A percentile compares a stretch with the other conserved stretches of the same genome.
These are phyloP conservation scores for Dreissena rostriformis DNA, from an alignment of 1,140 invertebrate genomes.

Conservation along the genomic window DNA sequence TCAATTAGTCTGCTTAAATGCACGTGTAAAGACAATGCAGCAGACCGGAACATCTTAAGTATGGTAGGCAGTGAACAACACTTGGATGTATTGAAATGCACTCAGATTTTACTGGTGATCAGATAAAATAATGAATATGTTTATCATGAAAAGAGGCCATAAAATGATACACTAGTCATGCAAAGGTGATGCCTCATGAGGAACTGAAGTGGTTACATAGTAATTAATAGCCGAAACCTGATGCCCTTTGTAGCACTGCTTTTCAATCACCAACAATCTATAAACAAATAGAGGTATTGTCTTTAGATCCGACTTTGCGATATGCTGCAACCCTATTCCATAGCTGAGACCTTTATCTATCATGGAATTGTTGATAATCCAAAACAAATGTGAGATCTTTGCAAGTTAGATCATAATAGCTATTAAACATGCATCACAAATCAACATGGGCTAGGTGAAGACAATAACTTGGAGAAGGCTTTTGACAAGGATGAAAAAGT, in stretches of 20 bases:
- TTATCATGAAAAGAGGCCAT: neutral
- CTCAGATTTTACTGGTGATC: neutral
- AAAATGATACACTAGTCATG: conserved; percentile 4
- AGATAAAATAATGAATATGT: conserved; percentile 13
- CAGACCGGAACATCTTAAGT: neutral
- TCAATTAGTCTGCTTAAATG: conserved; percentile 8
- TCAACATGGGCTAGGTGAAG: neutral
- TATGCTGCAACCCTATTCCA: no score
- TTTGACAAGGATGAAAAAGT: conserved; percentile 4
- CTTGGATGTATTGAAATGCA: neutral
- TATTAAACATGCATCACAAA: neutral
- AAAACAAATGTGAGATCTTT: no score
- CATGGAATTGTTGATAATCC: no score
- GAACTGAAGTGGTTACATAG: neutral
- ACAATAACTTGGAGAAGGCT: neutral
- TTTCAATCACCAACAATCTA: neutral
- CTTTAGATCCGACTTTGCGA: no score
- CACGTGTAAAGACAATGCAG: conserved; percentile 1
- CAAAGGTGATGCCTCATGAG: conserved; percentile 1
- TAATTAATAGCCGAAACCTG: conserved; percentile 2
- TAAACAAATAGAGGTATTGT: no score
- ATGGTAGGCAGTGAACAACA: neutral
- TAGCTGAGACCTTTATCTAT: no score
- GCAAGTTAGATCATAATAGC: neutral
- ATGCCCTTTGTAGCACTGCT: neutral